Conservation (phyloP, 2,888 invertebrate species). For the Coenonympha glycerion region DNA sequence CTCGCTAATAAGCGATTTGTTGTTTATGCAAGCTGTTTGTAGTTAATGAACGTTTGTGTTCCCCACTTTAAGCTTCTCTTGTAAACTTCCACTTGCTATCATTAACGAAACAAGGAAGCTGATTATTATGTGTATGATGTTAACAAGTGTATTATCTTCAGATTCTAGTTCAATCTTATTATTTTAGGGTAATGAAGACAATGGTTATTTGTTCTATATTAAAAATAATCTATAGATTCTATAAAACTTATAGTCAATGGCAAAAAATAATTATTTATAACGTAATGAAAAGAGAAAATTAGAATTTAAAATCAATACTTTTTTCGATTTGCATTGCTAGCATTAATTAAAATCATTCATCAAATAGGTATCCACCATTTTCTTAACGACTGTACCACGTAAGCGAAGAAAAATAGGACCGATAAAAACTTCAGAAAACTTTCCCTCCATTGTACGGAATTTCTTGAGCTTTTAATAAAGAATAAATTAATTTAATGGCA, state of each 20-base stretch:
- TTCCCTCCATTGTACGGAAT: neutral
- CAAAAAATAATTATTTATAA: too few relatives aligned
- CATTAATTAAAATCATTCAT: neutral
- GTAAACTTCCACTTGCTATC: neutral
- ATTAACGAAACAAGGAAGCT: neutral
- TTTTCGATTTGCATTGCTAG: too few relatives aligned
- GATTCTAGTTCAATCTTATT: neutral
- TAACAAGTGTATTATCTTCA: neutral
- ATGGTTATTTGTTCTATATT: too few relatives aligned
- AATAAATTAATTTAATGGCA: neutral
- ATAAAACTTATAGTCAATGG: too few relatives aligned
- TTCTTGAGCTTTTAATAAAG: neutral
- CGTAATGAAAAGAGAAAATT: too few relatives aligned
- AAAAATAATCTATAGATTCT: too few relatives aligned
- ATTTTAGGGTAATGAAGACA: too few relatives aligned
- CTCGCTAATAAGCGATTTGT: neutral
- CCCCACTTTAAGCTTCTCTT: constrained; percentile 1
- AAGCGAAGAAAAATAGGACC: neutral
- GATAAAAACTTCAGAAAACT: neutral
- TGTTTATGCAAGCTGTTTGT: neutral
- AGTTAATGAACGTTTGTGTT: neutral
- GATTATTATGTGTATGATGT: neutral
- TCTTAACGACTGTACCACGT: neutral
- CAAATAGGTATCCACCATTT: neutral
- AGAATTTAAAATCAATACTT: too few relatives aligned